Evolutionary conservation across 2,888 invertebrate genomes (phyloP).

Genomic region (Magallana nippona): DNA sequence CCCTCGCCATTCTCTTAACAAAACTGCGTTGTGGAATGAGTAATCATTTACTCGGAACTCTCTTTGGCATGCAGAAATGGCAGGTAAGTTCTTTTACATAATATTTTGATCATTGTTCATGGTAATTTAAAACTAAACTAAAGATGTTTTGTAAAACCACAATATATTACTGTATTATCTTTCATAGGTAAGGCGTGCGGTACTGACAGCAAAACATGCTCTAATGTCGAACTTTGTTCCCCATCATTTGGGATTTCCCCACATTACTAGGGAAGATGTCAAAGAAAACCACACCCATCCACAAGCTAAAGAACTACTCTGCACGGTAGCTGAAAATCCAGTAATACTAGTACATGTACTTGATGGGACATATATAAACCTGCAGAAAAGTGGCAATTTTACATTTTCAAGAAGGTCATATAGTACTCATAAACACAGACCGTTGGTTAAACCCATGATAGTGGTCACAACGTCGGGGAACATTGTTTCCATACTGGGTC

Average conservation of each 20-base stretch:
- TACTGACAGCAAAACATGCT: neutral
- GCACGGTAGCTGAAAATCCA: neutral
- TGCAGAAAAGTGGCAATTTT: constrained; percentile 41
- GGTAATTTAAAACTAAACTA: too few species aligned
- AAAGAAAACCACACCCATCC: neutral
- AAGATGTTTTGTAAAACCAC: neutral
- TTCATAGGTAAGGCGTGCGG: constrained; percentile 25
- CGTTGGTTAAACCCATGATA: constrained; percentile 45
- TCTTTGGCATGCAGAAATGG: neutral
- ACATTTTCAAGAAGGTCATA: constrained; percentile 32
- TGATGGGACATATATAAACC: constrained; percentile 37
- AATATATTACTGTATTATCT: neutral
- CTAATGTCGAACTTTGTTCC: neutral
- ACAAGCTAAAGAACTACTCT: neutral
- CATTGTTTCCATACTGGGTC: constrained; percentile 42
- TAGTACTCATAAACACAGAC: constrained; percentile 38
- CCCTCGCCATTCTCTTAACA: neutral
- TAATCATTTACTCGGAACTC: neutral
- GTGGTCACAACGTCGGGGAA: constrained; percentile 36
- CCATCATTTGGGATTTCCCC: constrained; percentile 16
- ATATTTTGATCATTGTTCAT: too few species aligned
- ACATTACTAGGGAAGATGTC: constrained; percentile 18
- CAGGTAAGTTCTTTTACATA: neutral
- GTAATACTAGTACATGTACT: constrained; percentile 17
- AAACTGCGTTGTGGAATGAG: neutral